Conservation (phyloP, 2,797 vertebrate genomes). For the Xerus rutilus region DNA sequence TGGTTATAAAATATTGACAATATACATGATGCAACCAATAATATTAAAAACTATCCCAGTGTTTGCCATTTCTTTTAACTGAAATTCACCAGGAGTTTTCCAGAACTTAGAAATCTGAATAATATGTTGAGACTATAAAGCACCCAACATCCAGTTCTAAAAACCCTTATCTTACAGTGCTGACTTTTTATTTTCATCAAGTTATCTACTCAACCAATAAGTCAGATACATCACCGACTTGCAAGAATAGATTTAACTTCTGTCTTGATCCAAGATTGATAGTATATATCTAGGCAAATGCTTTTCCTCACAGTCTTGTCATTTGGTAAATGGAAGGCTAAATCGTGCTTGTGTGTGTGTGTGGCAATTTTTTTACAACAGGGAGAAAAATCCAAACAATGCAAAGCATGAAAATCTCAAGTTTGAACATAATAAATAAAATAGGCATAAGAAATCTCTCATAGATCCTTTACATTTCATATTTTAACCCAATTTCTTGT, state of each 20-base stretch:
- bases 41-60: background rate
- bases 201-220: background rate
- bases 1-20: background rate
- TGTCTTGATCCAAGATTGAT: background rate
- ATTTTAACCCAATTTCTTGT: background rate
- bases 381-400: background rate
- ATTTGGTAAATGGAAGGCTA: background rate
- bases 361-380: background rate
- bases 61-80: background rate
- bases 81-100: background rate
- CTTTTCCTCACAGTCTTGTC: background rate
- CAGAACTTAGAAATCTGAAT: slow-evolving; percentile 23
- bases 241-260: background rate
- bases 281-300: background rate
- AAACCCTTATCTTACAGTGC: background rate
- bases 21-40: background rate
- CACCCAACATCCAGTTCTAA: background rate
- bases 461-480: background rate
- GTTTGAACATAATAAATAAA: background rate
- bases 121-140: background rate
- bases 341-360: background rate
- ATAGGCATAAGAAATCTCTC: background rate
- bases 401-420: background rate
- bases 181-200: background rate
- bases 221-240: background rate